A percentile compares a stretch with the other conserved stretches of the same genome.
These are phyloP conservation scores for Acleris literana DNA, from an alignment of 2,888 invertebrate species.

Conservation along the genomic window DNA sequence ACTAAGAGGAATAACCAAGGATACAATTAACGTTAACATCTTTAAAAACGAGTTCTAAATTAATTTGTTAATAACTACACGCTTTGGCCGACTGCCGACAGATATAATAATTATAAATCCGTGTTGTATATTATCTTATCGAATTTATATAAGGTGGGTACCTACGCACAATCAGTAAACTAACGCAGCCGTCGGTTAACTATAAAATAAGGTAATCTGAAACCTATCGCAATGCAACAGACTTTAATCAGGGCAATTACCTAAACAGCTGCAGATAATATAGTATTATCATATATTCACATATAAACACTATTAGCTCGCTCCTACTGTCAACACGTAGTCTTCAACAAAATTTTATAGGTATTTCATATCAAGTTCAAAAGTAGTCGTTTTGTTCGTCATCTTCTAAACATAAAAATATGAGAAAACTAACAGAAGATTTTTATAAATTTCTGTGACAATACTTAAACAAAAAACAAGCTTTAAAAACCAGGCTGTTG, in stretches of 20 bases:
- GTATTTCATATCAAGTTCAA: too few species aligned
- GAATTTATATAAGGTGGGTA: neutral
- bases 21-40: conserved; percentile 56
- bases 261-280: neutral
- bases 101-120: conserved; percentile 24
- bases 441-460: too few species aligned
- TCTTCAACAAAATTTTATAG: too few species aligned
- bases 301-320: too few species aligned
- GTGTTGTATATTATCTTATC: conserved; percentile 25
- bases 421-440: too few species aligned
- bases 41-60: conserved; percentile 36
- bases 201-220: conserved; percentile 6
- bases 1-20: conserved; percentile 49
- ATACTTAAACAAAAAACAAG: too few species aligned
- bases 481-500: too few species aligned
- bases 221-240: conserved; percentile 5
- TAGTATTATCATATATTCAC: neutral
- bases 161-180: conserved; percentile 16
- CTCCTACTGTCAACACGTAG: too few species aligned
- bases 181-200: conserved; percentile 1
- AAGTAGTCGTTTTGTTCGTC: too few species aligned
- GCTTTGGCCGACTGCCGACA: neutral
- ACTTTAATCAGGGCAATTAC: neutral
- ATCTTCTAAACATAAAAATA: too few species aligned
- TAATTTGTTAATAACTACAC: neutral